phyloP scores from a whole-genome alignment of 2,888 invertebrate genomes.

The Baronia brevicornis region DNA sequence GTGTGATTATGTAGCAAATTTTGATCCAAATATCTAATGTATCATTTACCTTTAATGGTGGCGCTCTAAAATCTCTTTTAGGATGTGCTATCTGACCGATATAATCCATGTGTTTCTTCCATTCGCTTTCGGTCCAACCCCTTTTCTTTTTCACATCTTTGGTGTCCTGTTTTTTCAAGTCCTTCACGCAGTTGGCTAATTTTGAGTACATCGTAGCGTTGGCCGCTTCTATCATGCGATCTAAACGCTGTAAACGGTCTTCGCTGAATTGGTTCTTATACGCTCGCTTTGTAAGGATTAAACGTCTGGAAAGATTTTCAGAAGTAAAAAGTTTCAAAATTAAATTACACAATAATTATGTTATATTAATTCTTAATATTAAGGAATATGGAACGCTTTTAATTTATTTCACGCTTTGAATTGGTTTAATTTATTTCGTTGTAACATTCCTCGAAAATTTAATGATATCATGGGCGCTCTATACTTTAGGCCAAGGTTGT shows the following conservation, averaged over 20 bases:
- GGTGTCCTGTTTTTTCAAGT: constrained; percentile 44
- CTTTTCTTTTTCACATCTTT: constrained; percentile 50
- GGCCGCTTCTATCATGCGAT: constrained; percentile 51
- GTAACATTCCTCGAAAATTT: no score
- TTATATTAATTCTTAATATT: background rate
- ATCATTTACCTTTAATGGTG: constrained; percentile 35
- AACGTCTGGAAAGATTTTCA: constrained; percentile 38
- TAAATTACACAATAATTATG: no score
- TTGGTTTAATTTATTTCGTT: no score
- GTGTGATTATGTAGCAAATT: no score
- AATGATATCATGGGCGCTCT: no score
- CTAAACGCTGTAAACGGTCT: constrained; percentile 46
- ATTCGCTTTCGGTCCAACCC: constrained; percentile 55
- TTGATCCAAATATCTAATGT: background rate
- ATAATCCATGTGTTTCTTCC: constrained; percentile 68
- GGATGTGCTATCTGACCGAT: constrained; percentile 51
- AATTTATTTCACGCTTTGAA: no score
- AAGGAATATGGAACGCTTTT: background rate
- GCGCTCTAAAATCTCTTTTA: constrained; percentile 34
- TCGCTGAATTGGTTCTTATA: constrained; percentile 44
- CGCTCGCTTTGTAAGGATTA: constrained; percentile 40
- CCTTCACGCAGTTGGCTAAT: constrained; percentile 50
- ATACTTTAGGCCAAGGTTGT: no score
- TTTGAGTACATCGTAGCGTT: constrained; percentile 56
- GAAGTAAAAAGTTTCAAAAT: background rate